These are phyloP conservation scores for Campoletis sonorensis DNA, from an alignment of 1,140 invertebrate genomes.

Conservation along the genomic window DNA sequence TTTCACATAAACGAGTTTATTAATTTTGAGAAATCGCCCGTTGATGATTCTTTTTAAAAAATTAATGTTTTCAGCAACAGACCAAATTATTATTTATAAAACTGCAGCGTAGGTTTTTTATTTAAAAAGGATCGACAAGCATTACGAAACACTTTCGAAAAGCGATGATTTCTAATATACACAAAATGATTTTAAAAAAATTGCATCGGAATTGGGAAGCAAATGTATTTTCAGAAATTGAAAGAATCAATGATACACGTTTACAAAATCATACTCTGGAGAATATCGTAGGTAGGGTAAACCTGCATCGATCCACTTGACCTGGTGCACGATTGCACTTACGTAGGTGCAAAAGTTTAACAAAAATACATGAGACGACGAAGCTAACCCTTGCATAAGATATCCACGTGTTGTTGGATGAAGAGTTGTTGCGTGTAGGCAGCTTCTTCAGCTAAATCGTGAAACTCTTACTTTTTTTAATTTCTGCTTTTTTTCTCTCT, in stretches of 20 bases:
- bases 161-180: too few relatives aligned
- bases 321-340: conserved; percentile 52
- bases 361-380: conserved; percentile 16
- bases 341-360: neutral
- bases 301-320: conserved; percentile 66
- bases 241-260: neutral
- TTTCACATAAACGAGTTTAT: too few relatives aligned
- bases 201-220: neutral
- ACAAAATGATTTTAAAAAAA: too few relatives aligned
- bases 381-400: neutral
- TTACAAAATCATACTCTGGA: neutral
- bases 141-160: too few relatives aligned
- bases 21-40: too few relatives aligned
- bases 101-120: too few relatives aligned
- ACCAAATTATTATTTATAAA: too few relatives aligned
- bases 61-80: too few relatives aligned
- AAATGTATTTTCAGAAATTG: neutral
- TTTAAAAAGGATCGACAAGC: too few relatives aligned
- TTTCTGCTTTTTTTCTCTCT: neutral
- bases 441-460: conserved; percentile 32
- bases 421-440: neutral
- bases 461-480: neutral
- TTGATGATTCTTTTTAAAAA: too few relatives aligned
- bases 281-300: conserved; percentile 45
- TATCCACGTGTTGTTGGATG: neutral